Evolutionary conservation across 2,888 invertebrate genomes (phyloP).

Genomic region (Drosophila lacicola): DNA sequence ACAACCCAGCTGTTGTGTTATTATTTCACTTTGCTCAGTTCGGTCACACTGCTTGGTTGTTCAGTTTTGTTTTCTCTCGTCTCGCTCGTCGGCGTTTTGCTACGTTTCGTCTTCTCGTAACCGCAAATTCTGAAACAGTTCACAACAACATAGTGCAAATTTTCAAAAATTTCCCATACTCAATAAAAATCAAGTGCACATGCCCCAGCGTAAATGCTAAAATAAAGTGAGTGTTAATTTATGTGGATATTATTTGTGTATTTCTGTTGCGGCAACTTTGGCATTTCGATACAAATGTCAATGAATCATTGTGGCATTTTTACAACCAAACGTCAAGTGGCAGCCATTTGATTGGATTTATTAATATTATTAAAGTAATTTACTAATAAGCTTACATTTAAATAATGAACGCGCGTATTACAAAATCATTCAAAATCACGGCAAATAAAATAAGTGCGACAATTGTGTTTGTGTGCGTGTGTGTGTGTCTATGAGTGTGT

Average conservation of each 20-base stretch:
- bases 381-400: conserved; percentile 32
- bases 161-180: conserved; percentile 53
- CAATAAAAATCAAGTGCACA: conserved; percentile 37
- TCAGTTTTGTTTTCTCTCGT: conserved; percentile 70
- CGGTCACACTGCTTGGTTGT: conserved; percentile 33
- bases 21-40: conserved; percentile 22
- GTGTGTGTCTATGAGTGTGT: conserved; percentile 29
- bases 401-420: conserved; percentile 75
- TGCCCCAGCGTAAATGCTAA: conserved; percentile 37
- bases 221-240: conserved; percentile 54
- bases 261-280: conserved; percentile 59
- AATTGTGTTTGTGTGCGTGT: conserved; percentile 58
- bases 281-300: conserved; percentile 54
- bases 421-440: conserved; percentile 79
- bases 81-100: conserved; percentile 74
- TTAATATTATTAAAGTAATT: conserved; percentile 26
- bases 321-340: conserved; percentile 29
- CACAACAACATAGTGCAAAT: conserved; percentile 59
- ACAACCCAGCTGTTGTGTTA: conserved; percentile 1
- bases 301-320: conserved; percentile 47
- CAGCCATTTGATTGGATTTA: conserved; percentile 28
- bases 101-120: conserved; percentile 74
- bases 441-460: conserved; percentile 78
- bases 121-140: conserved; percentile 67
- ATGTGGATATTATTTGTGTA: conserved; percentile 46